Percentiles rank a stretch among this genome's conserved stretches.
Conservation (phyloP, 2,797 vertebrate species). For the Rhinoraja longicauda region DNA sequence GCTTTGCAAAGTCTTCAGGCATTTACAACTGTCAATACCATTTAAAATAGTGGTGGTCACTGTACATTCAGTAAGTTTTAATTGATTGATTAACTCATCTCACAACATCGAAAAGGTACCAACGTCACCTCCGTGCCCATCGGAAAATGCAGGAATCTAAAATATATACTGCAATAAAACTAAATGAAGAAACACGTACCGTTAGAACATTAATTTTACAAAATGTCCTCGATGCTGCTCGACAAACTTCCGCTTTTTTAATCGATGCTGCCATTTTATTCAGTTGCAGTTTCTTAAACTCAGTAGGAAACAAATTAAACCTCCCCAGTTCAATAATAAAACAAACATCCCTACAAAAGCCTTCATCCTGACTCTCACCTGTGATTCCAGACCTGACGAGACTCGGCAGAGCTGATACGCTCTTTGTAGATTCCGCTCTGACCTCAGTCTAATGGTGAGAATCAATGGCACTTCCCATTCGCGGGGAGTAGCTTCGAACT, state of each 20-base stretch:
- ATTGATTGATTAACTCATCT: neutral
- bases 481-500: neutral
- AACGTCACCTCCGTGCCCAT: neutral
- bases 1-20: neutral
- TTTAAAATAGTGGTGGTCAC: neutral
- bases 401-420: neutral
- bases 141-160: neutral
- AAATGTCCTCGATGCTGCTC: neutral
- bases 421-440: neutral
- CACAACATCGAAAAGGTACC: neutral
- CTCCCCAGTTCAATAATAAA: neutral
- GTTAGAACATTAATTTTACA: neutral
- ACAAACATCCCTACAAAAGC: neutral
- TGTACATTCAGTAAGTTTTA: neutral
- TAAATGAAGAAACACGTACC: neutral
- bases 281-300: neutral
- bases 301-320: too few relatives aligned
- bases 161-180: neutral
- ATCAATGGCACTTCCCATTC: neutral
- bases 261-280: slow-evolving; percentile 10
- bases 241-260: slow-evolving; percentile 2
- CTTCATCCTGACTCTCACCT: neutral
- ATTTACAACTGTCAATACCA: neutral
- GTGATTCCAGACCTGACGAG: neutral
- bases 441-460: neutral